phyloP scores from a whole-genome alignment of 2,797 vertebrate species.

The Anguilla obscura region DNA sequence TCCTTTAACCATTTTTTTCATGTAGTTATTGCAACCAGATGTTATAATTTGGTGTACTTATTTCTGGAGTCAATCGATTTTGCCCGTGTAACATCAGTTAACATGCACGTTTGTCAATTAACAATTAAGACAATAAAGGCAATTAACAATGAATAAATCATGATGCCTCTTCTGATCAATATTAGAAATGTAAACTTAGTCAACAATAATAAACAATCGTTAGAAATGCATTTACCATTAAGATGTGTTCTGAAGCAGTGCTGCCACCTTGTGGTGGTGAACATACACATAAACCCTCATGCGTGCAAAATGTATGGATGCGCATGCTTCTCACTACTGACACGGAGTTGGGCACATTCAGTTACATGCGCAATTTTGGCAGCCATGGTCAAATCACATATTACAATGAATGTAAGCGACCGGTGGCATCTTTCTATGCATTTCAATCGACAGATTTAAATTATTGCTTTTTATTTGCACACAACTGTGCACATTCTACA shows the following conservation, averaged over 20 bases:
- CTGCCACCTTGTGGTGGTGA: slow-evolving; percentile 31
- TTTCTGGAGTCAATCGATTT: neutral
- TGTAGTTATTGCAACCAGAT: neutral
- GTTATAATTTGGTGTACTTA: neutral
- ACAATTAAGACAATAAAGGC: neutral
- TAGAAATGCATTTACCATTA: neutral
- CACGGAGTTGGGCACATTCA: neutral
- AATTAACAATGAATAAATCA: neutral
- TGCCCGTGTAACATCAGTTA: neutral
- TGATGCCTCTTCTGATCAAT: neutral
- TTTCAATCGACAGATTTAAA: neutral
- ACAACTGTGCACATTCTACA: neutral
- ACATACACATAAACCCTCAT: neutral
- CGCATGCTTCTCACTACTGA: neutral
- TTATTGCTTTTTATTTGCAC: neutral
- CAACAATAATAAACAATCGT: neutral
- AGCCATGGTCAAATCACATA: neutral
- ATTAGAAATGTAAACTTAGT: no score
- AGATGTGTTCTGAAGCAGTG: slow-evolving; percentile 7
- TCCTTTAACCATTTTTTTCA: neutral
- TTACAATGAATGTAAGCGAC: neutral
- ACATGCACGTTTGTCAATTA: neutral
- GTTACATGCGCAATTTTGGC: neutral
- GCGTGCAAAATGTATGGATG: neutral
- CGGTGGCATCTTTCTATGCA: neutral